Percentiles rank a stretch among this genome's conserved stretches.
Evolutionary conservation across 2,113 vertebrate species (phyloP).

Genomic region (Baryphthengus martii): DNA sequence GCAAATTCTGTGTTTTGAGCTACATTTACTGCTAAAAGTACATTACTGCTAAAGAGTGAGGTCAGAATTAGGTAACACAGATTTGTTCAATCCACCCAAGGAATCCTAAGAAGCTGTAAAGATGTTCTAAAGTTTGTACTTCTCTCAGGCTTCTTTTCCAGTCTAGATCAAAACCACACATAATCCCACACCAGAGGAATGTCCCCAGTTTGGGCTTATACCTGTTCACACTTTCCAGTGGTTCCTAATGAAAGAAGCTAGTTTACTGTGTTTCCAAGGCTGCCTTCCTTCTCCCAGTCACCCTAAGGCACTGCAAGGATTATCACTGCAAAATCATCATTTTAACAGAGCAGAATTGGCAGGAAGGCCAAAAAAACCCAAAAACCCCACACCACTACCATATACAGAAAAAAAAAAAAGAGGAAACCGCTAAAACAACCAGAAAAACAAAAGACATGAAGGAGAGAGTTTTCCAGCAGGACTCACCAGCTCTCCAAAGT

Average conservation of each 20-base stretch:
- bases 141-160: not conserved
- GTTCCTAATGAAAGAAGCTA: not conserved
- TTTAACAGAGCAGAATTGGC: not conserved
- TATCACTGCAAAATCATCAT: not conserved
- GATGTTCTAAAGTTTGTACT: not conserved
- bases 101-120: not conserved
- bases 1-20: not conserved
- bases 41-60: not conserved
- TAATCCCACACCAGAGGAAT: not conserved
- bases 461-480: not conserved
- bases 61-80: slow-evolving; percentile 2
- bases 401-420: not conserved
- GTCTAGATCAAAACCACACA: not conserved
- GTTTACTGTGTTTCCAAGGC: not conserved
- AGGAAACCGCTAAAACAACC: not conserved
- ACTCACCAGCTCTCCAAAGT: slow-evolving; percentile 97
- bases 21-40: not conserved
- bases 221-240: not conserved
- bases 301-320: not conserved
- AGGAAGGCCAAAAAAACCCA: not conserved
- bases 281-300: not conserved
- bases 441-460: not conserved
- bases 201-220: not conserved
- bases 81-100: not conserved
- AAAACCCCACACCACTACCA: not conserved